Evolutionary conservation across 2,888 invertebrate genomes (phyloP).

Genomic region (Caenorhabditis sp.): DNA sequence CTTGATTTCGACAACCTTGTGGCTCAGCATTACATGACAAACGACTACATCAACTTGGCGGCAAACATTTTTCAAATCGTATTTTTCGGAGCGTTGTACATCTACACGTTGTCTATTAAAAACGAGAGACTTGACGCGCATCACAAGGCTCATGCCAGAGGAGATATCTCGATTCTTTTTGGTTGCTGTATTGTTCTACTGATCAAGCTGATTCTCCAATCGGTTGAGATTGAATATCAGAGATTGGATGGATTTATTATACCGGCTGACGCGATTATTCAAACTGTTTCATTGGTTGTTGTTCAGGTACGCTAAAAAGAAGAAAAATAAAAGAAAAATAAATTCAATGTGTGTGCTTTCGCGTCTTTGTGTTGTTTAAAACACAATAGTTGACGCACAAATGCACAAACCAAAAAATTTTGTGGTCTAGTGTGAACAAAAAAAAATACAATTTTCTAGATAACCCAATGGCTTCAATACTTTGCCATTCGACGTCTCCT

Average conservation of each 20-base stretch:
- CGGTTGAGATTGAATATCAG: slow-evolving; percentile 55
- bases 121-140: slow-evolving; percentile 65
- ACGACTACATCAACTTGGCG: slow-evolving; percentile 54
- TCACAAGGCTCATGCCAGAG: slow-evolving; percentile 68
- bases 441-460: slow-evolving; percentile 16
- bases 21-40: slow-evolving; percentile 54
- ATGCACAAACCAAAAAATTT: no score
- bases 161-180: slow-evolving; percentile 66
- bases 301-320: slow-evolving; percentile 43
- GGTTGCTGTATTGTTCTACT: slow-evolving; percentile 64
- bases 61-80: slow-evolving; percentile 54
- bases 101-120: slow-evolving; percentile 48
- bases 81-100: slow-evolving; percentile 54
- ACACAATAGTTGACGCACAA: no score
- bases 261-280: slow-evolving; percentile 43
- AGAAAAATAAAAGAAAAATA: background rate
- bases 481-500: slow-evolving; percentile 58
- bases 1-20: slow-evolving; percentile 65
- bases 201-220: slow-evolving; percentile 60
- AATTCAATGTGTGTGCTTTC: background rate
- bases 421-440: background rate
- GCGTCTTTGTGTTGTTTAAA: no score
- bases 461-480: slow-evolving; percentile 62
- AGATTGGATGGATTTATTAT: slow-evolving; percentile 51
- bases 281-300: slow-evolving; percentile 46